Evolutionary conservation across 2,888 invertebrate genomes (phyloP).

Genomic region (Marasmarcha lunaedactyla): DNA sequence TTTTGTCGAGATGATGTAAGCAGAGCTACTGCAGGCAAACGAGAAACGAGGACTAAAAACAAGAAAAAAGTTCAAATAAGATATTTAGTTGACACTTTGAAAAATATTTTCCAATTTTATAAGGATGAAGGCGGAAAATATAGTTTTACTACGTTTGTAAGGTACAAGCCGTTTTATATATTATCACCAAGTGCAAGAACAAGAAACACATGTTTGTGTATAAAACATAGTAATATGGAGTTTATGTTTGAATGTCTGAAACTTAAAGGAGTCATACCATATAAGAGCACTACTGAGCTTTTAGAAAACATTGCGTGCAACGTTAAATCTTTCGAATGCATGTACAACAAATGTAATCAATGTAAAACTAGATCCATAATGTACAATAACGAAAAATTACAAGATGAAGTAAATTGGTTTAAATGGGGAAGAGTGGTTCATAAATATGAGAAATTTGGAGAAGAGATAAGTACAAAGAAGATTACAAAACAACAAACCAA

Average conservation of each 20-base stretch:
- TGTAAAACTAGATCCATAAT: slow-evolving; percentile 4
- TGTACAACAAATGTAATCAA: slow-evolving; percentile 10
- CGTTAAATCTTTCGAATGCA: slow-evolving; percentile 9
- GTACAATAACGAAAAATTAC: slow-evolving; percentile 3
- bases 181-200: slow-evolving; percentile 4
- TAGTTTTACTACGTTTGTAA: slow-evolving; percentile 12
- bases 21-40: slow-evolving; percentile 8
- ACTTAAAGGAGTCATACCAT: slow-evolving; percentile 7
- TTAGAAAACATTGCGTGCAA: slow-evolving; percentile 7
- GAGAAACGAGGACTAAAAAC: slow-evolving; percentile 5
- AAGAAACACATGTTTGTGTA: slow-evolving; percentile 13
- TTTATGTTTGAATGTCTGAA: slow-evolving; percentile 9
- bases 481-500: slow-evolving; percentile 8
- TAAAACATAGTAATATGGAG: too few relatives aligned
- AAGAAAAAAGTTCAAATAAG: slow-evolving; percentile 9
- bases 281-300: slow-evolving; percentile 6
- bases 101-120: slow-evolving; percentile 9
- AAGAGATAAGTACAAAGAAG: slow-evolving; percentile 8
- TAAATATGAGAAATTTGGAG: slow-evolving; percentile 9
- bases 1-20: slow-evolving; percentile 10
- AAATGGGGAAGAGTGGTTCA: slow-evolving; percentile 9
- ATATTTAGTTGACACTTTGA: slow-evolving; percentile 7
- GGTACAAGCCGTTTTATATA: slow-evolving; percentile 11
- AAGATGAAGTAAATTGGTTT: slow-evolving; percentile 9
- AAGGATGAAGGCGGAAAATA: slow-evolving; percentile 11